Conservation (phyloP, 2,888 invertebrate genomes). For the Meta bourneti region DNA sequence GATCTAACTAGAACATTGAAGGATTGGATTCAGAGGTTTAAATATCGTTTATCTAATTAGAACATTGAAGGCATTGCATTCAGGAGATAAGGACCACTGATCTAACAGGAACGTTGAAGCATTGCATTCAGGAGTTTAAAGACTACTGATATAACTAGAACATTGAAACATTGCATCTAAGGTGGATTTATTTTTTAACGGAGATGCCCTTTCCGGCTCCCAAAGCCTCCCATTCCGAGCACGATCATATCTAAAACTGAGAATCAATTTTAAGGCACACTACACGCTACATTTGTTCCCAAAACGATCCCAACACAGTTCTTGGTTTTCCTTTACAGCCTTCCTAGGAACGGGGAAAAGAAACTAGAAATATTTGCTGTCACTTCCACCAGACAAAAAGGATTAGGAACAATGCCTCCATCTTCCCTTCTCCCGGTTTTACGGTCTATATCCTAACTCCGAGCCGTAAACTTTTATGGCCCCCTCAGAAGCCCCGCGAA, state of each 20-base stretch:
- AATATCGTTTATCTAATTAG: too few relatives aligned
- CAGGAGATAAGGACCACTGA: too few relatives aligned
- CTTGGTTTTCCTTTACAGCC: conserved; percentile 35
- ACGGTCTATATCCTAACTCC: conserved; percentile 57
- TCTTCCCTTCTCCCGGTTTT: conserved; percentile 37
- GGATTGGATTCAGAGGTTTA: too few relatives aligned
- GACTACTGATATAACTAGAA: too few relatives aligned
- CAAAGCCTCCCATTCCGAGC: background rate
- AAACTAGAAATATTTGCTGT: conserved; percentile 60
- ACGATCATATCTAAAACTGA: conserved; percentile 40
- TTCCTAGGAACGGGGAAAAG: background rate
- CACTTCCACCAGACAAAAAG: conserved; percentile 50
- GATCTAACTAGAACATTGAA: too few relatives aligned
- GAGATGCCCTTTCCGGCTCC: too few relatives aligned
- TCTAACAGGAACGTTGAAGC: too few relatives aligned
- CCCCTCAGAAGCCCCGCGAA: conserved; percentile 2
- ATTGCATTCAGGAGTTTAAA: too few relatives aligned
- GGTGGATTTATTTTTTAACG: too few relatives aligned
- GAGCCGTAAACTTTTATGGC: conserved; percentile 67
- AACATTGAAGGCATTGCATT: too few relatives aligned
- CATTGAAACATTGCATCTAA: too few relatives aligned
- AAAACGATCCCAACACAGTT: conserved; percentile 21
- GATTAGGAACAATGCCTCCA: conserved; percentile 53
- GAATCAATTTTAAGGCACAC: conserved; percentile 59
- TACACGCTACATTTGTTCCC: conserved; percentile 49